These are phyloP conservation scores for Sesamia inferens DNA, from an alignment of 2,888 invertebrate genomes.

Conservation along the genomic window DNA sequence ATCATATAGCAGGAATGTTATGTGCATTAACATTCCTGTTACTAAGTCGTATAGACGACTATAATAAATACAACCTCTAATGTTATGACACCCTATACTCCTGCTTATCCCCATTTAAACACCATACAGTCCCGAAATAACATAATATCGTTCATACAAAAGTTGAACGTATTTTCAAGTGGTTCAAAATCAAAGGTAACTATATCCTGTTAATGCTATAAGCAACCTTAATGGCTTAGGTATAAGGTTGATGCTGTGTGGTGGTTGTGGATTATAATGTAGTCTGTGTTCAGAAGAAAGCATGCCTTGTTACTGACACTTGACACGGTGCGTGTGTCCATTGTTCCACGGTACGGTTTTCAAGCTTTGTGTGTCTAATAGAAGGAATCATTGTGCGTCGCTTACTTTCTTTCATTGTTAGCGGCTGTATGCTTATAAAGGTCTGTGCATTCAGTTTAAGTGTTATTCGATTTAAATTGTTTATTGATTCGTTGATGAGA, in stretches of 20 bases:
- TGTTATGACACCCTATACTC: slow-evolving; percentile 52
- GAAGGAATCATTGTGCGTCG: slow-evolving; percentile 27
- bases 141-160: slow-evolving; percentile 63
- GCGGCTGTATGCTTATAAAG: slow-evolving; percentile 25
- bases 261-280: slow-evolving; percentile 69
- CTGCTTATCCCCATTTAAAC: slow-evolving; percentile 48
- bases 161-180: slow-evolving; percentile 71
- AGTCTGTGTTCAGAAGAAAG: slow-evolving; percentile 82
- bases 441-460: not conserved
- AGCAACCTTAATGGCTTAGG: slow-evolving; percentile 3
- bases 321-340: slow-evolving; percentile 79
- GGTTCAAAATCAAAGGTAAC: slow-evolving; percentile 65
- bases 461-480: slow-evolving; percentile 21
- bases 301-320: slow-evolving; percentile 86
- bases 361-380: slow-evolving; percentile 12
- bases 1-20: slow-evolving; percentile 15
- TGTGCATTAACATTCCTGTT: slow-evolving; percentile 25
- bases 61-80: slow-evolving; percentile 29
- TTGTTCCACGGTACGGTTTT: slow-evolving; percentile 67
- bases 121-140: slow-evolving; percentile 57
- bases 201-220: slow-evolving; percentile 45
- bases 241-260: slow-evolving; percentile 53
- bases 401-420: slow-evolving; percentile 39
- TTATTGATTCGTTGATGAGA: slow-evolving; percentile 23
- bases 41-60: slow-evolving; percentile 19